Evolutionary conservation across 1,140 invertebrate genomes (phyloP), one percentile per base, ranked within the genome.

Genomic region (Chlorops oryzae): DNA sequence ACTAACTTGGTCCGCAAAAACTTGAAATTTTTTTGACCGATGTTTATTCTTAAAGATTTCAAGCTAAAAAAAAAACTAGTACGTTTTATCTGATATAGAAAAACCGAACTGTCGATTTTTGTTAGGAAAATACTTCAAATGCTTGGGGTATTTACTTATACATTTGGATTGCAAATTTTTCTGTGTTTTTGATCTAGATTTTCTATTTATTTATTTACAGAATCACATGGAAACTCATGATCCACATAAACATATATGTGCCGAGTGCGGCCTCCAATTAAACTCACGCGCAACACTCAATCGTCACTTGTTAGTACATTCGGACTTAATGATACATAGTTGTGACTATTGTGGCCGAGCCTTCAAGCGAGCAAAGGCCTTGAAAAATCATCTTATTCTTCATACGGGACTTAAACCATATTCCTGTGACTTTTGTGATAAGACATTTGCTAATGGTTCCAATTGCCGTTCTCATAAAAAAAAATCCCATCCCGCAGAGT

Each of bases 381-480:
- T 74, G 1, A 69, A 73, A 52, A 72, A 73, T 51, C 73, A 75
- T 50, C 56, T 73, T 15, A 72, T 74, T 22, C 54, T 74, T 18
- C 75, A 76, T 44, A 74, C 73, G 0, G 75, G 75, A 0, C 55
- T 73, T 5, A 64, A 73, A 23, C 75, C 75, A 2, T 77, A 77
- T 50, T 62, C 64, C 9, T 77, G 75, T 47, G 73, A 73, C 24
- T 77, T 75, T 55, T 77, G 75, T 45, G 62, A 71, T 23, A 67
- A 73, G 20, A 74, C 74, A 2, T 77, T 77, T 57, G 73, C 75
- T 47, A 76, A 75, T 39, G 73, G 72, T 13, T 73, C 73, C 7
- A 77, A 76, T 47, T 77, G 74, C 52, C 70, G 75, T 21, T 73
- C 73, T 39, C 75, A 77, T 54, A 77, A 77, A 40, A 69, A 73